Conservation (phyloP, 2,888 invertebrate species). For the Megaustenia siamemsis region DNA sequence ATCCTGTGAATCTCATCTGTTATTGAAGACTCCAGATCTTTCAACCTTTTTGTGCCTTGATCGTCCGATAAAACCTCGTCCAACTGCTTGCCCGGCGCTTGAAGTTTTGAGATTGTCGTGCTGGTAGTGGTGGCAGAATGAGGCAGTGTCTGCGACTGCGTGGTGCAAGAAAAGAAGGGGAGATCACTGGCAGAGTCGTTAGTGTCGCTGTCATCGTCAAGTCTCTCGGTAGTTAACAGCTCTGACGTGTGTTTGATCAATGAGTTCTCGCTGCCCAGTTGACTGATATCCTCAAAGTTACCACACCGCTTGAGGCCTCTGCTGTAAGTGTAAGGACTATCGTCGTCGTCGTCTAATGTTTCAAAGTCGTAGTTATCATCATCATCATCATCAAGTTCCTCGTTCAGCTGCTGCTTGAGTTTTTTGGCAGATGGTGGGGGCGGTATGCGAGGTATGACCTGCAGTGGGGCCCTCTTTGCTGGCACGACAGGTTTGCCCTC, state of each 20-base stretch:
- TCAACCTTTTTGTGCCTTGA: slow-evolving; percentile 23
- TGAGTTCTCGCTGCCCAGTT: slow-evolving; percentile 61
- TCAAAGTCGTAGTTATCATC: slow-evolving; percentile 49
- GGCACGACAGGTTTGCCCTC: slow-evolving; percentile 3
- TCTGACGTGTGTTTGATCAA: slow-evolving; percentile 52
- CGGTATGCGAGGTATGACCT: slow-evolving; percentile 46
- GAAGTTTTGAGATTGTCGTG: slow-evolving; percentile 17
- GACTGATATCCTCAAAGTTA: slow-evolving; percentile 76
- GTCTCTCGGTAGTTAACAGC: slow-evolving; percentile 10
- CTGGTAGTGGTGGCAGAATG: slow-evolving; percentile 32
- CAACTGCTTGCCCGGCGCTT: not conserved
- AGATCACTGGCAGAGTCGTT: slow-evolving; percentile 43
- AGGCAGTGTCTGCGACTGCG: slow-evolving; percentile 50
- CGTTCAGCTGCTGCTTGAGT: slow-evolving; percentile 48
- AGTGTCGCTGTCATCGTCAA: slow-evolving; percentile 51
- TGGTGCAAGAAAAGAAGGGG: slow-evolving; percentile 57
- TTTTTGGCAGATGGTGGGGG: slow-evolving; percentile 50
- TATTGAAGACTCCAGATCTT: slow-evolving; percentile 56
- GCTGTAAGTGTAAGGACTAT: slow-evolving; percentile 38
- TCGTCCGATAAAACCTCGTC: slow-evolving; percentile 23
- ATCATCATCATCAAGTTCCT: slow-evolving; percentile 40
- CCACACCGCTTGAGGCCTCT: slow-evolving; percentile 71
- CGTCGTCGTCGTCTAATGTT: slow-evolving; percentile 29
- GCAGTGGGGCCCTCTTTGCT: not conserved
- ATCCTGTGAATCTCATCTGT: slow-evolving; percentile 60